Conservation (phyloP, 2,888 invertebrate genomes). For the Leptogaster cylindrica region DNA sequence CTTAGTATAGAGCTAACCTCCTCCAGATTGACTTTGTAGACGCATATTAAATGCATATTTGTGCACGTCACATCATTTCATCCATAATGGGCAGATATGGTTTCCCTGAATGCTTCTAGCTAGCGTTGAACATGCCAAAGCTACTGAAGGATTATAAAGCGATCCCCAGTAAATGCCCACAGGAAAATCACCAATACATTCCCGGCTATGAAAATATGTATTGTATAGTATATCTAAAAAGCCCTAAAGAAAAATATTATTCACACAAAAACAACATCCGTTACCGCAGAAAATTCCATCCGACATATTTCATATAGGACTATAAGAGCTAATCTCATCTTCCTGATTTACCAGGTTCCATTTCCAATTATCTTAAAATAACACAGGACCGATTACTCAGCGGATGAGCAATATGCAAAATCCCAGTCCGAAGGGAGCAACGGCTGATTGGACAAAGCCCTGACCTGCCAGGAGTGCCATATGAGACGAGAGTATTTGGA, state of each 20-base stretch:
- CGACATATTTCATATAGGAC: too few species aligned
- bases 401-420: constrained; percentile 21
- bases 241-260: not conserved
- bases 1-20: constrained; percentile 20
- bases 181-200: too few species aligned
- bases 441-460: constrained; percentile 14
- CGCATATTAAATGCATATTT: constrained; percentile 32
- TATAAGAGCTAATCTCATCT: constrained; percentile 7
- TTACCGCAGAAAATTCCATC: too few species aligned
- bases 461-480: constrained; percentile 14
- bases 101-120: not conserved
- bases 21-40: constrained; percentile 25
- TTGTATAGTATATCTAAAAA: not conserved
- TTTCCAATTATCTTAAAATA: constrained; percentile 40
- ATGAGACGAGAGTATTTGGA: constrained; percentile 49
- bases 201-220: too few species aligned
- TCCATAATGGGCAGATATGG: constrained; percentile 2
- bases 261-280: not conserved
- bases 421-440: constrained; percentile 22
- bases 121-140: too few species aligned
- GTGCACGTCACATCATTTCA: not conserved
- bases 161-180: too few species aligned
- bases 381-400: constrained; percentile 20
- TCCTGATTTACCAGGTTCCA: constrained; percentile 10
- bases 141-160: too few species aligned